Conservation (phyloP, 2,113 vertebrate genomes). For the Mugil cephalus region DNA sequence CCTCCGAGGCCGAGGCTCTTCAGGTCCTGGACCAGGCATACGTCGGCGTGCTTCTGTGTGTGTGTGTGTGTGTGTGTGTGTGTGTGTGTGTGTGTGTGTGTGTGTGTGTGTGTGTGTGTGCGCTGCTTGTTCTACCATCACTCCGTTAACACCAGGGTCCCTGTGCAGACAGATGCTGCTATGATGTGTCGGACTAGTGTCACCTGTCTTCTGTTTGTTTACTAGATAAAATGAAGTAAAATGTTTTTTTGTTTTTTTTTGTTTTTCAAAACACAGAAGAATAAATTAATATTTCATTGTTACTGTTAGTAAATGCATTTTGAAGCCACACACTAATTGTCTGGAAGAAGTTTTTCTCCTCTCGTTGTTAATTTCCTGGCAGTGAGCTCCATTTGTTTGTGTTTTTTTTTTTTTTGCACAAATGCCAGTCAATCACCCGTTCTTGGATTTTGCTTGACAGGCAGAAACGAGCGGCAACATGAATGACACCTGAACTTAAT, state of each 20-base stretch:
- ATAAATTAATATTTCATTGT: background rate
- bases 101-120: no score
- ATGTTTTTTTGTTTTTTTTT: no score
- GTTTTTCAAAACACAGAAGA: no score
- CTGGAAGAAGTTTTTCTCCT: conserved; percentile 13
- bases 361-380: background rate
- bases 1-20: conserved; percentile 52
- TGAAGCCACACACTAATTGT: background rate
- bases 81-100: no score
- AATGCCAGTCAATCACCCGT: conserved; percentile 65
- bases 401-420: conserved; percentile 28
- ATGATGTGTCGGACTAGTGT: no score
- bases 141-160: conserved; percentile 12
- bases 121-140: background rate
- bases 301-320: background rate
- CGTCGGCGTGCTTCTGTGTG: conserved; percentile 15
- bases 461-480: conserved; percentile 38
- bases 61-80: conserved; percentile 21
- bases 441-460: conserved; percentile 63
- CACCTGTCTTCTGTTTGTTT: background rate
- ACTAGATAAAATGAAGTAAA: background rate
- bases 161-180: conserved; percentile 1
- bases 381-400: no score
- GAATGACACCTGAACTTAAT: conserved; percentile 66
- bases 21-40: conserved; percentile 33